Conservation (phyloP, 2,113 vertebrate genomes). For the Bubo blakistoni region DNA sequence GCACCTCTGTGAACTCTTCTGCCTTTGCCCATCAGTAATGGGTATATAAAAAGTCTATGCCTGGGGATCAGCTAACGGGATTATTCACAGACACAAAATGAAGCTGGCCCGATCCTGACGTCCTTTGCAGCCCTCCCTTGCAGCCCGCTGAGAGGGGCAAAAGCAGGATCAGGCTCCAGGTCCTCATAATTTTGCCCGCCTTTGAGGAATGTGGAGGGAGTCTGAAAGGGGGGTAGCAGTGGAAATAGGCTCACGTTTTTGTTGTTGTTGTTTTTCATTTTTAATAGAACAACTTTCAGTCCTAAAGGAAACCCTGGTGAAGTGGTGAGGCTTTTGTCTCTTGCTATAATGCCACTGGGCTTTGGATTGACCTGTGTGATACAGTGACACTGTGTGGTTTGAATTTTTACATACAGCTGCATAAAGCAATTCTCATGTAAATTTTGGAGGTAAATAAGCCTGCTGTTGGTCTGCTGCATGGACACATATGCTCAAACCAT, state of each 20-base stretch:
- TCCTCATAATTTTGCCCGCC: not conserved
- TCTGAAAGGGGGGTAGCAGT: not conserved
- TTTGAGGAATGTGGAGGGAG: not conserved
- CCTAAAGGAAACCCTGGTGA: constrained; percentile 5
- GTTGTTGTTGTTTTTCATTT: constrained; percentile 11
- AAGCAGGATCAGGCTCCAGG: constrained; percentile 2
- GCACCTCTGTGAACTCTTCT: constrained; percentile 43
- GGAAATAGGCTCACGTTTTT: not conserved
- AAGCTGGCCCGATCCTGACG: not conserved
- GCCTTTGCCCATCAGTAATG: constrained; percentile 54
- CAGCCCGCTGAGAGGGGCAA: not conserved
- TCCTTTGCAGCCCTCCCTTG: not conserved
- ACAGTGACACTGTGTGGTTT: constrained; percentile 67
- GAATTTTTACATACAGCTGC: constrained; percentile 81
- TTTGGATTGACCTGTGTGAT: constrained; percentile 63
- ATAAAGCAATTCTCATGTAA: constrained; percentile 78
- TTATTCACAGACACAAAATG: constrained; percentile 63
- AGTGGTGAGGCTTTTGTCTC: constrained; percentile 67
- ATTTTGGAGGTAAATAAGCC: constrained; percentile 73
- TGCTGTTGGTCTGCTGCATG: constrained; percentile 65
- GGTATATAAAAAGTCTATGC: constrained; percentile 47
- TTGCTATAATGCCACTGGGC: constrained; percentile 58
- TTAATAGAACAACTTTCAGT: constrained; percentile 37
- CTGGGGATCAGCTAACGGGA: constrained; percentile 61
- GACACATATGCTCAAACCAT: constrained; percentile 69